A percentile compares a stretch with the other conserved stretches of the same genome.
phyloP scores from a whole-genome alignment of 2,888 invertebrate species.

The Trilocha varians region DNA sequence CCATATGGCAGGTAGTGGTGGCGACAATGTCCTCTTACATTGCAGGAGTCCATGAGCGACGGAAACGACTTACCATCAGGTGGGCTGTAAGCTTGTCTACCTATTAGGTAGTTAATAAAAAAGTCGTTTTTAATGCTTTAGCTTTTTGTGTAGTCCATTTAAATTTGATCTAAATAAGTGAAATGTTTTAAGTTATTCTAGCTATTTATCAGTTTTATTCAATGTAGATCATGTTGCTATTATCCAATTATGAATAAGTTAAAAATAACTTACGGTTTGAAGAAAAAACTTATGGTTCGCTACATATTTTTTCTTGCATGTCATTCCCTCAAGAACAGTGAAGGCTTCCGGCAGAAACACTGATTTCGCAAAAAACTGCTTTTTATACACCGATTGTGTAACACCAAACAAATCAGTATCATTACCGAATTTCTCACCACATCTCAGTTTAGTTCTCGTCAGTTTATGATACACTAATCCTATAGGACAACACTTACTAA shows the following conservation, averaged over 20 bases:
- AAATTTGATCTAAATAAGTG: too few species aligned
- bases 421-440: conserved; percentile 7
- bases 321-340: conserved; percentile 17
- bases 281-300: conserved; percentile 15
- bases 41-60: too few species aligned
- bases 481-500: conserved; percentile 38
- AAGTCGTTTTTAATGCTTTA: too few species aligned
- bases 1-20: too few species aligned
- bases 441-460: conserved; percentile 5
- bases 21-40: too few species aligned
- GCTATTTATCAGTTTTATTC: too few species aligned
- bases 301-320: conserved; percentile 16
- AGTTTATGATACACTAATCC: conserved; percentile 18
- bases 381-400: conserved; percentile 11
- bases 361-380: conserved; percentile 4
- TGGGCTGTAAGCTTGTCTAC: too few species aligned
- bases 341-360: conserved; percentile 15
- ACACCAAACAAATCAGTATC: conserved; percentile 9
- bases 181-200: too few species aligned
- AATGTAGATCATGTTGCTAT: too few species aligned
- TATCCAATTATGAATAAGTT: background rate
- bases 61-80: too few species aligned
- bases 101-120: too few species aligned
- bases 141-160: too few species aligned
- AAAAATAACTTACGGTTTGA: conserved; percentile 21